Evolutionary conservation across 1,140 invertebrate species (phyloP), one percentile per base, ranked within the genome.

Genomic region (Orchestia grillus): DNA sequence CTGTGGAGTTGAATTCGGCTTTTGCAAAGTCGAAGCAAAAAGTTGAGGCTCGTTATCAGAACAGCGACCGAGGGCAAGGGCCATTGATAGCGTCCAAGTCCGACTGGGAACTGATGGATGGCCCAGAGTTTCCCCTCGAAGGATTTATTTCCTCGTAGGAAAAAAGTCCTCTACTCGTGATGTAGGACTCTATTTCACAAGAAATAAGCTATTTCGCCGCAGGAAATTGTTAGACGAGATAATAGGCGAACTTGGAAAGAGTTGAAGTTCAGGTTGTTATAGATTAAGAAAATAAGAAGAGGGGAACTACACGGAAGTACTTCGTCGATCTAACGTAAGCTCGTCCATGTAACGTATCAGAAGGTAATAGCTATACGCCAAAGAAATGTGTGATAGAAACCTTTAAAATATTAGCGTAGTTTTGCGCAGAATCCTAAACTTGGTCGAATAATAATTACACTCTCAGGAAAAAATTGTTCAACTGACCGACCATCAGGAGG

Each of bases 11-110:
- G 36, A 90, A 44, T 42, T 90, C 88, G 16, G 88, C 43, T 77
- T 90, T 42, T 90, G 88, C 41, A 44, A 90, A 90, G 88, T 90
- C 62, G 88, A 41, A 90, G 88, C 92, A 94, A 94, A 44, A 44
- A 94, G 44, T 94, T 94, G 88, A 44, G 47, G 44, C 44, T 94
- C 43, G 92, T 94, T 94, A 94, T 94, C 92, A 94, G 92, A 36
- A 44, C 92, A 94, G 92, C 19, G 92, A 94, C 45, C 92, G 92
- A 47, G 6, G 43, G 43, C 92, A 19, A 94, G 92, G 88, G 92
- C 40, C 92, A 94, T 45, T 94, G 92, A 94, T 94, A 94, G 92
- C 44, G 92, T 94, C 92, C 92, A 94, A 45, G 43, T 94, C 43
- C 6, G 44, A 94, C 92, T 94, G 11, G 44, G 40, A 45, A 47